Conservation (phyloP, 2,888 invertebrate species). For the Osedax fenrisi region DNA sequence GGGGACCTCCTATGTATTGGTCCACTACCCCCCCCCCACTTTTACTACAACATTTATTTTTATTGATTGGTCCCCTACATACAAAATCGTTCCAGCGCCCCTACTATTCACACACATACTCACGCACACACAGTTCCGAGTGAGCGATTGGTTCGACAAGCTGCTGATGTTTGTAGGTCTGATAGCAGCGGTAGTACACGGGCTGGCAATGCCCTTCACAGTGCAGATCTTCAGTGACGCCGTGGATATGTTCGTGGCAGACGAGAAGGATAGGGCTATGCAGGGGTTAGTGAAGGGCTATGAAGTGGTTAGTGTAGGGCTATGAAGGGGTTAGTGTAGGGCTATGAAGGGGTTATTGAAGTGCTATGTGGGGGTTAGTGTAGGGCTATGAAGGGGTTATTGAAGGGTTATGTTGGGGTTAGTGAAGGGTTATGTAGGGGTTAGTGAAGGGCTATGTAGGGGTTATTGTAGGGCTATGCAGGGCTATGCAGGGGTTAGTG, state of each 20-base stretch:
- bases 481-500: neutral
- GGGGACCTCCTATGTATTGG: too few species aligned
- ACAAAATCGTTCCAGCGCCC: too few species aligned
- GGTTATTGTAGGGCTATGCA: too few species aligned
- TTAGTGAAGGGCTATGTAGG: too few species aligned
- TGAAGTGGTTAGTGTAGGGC: neutral
- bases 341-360: neutral
- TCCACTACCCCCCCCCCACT: too few species aligned
- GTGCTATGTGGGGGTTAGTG: neutral
- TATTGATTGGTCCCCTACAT: too few species aligned
- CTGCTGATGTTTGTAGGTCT: slow-evolving; percentile 8
- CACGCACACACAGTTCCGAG: too few species aligned
- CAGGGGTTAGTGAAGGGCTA: neutral
- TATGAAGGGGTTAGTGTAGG: neutral
- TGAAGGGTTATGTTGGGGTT: neutral
- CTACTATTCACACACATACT: too few species aligned
- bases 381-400: neutral
- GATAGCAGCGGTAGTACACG: neutral
- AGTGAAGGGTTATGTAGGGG: too few species aligned
- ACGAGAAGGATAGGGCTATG: neutral
- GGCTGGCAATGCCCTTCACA: neutral
- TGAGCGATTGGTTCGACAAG: neutral
- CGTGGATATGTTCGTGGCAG: neutral
- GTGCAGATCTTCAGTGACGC: neutral
- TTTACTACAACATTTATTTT: too few species aligned